These are phyloP conservation scores for Drosophila setosimentum DNA, from an alignment of 2,888 invertebrate genomes.

Conservation along the genomic window DNA sequence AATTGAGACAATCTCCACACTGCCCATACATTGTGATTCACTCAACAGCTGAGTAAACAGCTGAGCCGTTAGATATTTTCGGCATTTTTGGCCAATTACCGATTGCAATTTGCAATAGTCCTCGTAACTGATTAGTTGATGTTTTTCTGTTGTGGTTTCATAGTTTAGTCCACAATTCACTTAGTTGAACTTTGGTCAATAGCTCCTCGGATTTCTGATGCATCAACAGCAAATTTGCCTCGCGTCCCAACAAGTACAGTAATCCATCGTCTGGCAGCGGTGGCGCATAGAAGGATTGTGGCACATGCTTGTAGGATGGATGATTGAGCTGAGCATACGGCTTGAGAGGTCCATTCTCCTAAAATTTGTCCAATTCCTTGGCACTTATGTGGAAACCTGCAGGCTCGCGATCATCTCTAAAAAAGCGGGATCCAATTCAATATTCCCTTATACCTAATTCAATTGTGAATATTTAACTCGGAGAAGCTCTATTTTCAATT, in stretches of 20 bases:
- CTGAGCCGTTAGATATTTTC: slow-evolving; percentile 92
- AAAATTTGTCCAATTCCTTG: slow-evolving; percentile 63
- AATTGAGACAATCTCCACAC: slow-evolving; percentile 94
- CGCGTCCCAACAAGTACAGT: slow-evolving; percentile 93
- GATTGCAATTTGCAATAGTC: slow-evolving; percentile 93
- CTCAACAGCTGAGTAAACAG: slow-evolving; percentile 95
- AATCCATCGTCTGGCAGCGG: slow-evolving; percentile 92
- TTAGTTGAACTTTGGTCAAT: slow-evolving; percentile 94
- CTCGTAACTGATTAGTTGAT: slow-evolving; percentile 93
- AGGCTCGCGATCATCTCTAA: slow-evolving; percentile 73
- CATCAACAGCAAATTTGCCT: slow-evolving; percentile 94
- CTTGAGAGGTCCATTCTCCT: slow-evolving; percentile 41
- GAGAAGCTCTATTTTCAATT: not conserved
- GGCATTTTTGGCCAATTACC: slow-evolving; percentile 91
- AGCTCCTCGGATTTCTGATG: slow-evolving; percentile 94
- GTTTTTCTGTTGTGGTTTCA: slow-evolving; percentile 90
- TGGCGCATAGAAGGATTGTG: slow-evolving; percentile 91
- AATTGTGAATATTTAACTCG: not conserved
- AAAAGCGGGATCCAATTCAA: slow-evolving; percentile 82
- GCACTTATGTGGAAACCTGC: slow-evolving; percentile 58
- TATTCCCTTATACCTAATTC: slow-evolving; percentile 18
- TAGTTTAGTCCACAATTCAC: slow-evolving; percentile 92
- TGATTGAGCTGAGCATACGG: slow-evolving; percentile 43
- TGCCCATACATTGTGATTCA: slow-evolving; percentile 91
- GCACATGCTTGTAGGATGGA: slow-evolving; percentile 87